phyloP scores from a whole-genome alignment of 2,797 vertebrate genomes.

The Chaetodon trifasciatus region DNA sequence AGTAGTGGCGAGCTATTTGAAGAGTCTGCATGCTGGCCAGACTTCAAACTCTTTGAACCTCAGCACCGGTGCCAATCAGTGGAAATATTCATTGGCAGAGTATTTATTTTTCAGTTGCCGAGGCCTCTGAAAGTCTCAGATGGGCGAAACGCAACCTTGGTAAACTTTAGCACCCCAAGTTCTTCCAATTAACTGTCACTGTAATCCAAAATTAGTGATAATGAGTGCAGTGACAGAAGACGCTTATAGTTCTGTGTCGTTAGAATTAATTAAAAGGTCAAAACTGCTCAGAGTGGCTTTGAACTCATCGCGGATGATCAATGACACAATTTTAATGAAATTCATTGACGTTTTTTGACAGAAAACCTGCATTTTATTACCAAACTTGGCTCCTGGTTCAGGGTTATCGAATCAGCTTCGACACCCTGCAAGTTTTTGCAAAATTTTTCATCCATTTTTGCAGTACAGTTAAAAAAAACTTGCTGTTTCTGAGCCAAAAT shows the following conservation, averaged over 20 bases:
- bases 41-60: slow-evolving; percentile 57
- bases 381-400: background rate
- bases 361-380: background rate
- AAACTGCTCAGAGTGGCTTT: slow-evolving; percentile 6
- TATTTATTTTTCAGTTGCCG: slow-evolving; percentile 54
- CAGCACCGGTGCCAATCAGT: slow-evolving; percentile 57
- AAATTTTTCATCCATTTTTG: background rate
- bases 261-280: background rate
- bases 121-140: slow-evolving; percentile 47
- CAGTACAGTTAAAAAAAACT: background rate
- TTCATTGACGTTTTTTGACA: background rate
- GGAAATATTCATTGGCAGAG: slow-evolving; percentile 68
- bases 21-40: slow-evolving; percentile 42
- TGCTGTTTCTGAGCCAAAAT: slow-evolving; percentile 5
- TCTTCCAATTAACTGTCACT: slow-evolving; percentile 4
- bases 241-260: slow-evolving; percentile 1
- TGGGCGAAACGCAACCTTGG: slow-evolving; percentile 23
- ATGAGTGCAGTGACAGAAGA: background rate
- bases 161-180: slow-evolving; percentile 15
- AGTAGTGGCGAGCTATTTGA: slow-evolving; percentile 52
- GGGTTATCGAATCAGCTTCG: background rate
- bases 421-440: background rate
- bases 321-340: background rate
- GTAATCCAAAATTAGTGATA: slow-evolving; percentile 2
- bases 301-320: background rate